Evolutionary conservation across 1,140 invertebrate species (phyloP), one percentile per base, ranked within the genome.

Genomic region (Drosophila nannoptera): DNA sequence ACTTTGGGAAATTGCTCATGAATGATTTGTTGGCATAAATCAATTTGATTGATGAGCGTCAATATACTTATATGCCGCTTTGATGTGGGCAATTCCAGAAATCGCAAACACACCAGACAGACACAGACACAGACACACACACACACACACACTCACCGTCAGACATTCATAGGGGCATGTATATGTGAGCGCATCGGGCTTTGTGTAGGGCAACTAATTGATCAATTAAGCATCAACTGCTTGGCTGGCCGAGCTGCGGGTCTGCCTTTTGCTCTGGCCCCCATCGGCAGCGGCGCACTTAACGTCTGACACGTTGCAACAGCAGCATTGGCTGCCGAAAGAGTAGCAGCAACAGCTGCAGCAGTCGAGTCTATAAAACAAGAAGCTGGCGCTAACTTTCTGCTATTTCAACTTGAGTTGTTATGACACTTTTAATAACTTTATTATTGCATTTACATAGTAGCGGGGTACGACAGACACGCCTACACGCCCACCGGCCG

Each of bases 341-440:
- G n/a, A 46, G 9, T 45, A 48, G 9, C 61, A 65, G 4, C 43
- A 33, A 29, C 32, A 38, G 46, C 45, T 52, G 33, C 42, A 65
- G 59, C 68, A 60, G 49, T 61, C 48, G 11, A 46, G 60, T 73
- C 70, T 65, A 73, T 82, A 67, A 73, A 77, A 65, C 68, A 73
- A 78, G 63, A 63, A 83, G 74, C 78, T 84, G 69, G 68, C 74
- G 62, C 72, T 86, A 84, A 84, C 60, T 84, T 84, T 84, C 46
- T 73, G 80, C 80, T 86, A 84, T 86, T 84, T 80, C 80, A 84
- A 84, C 77, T 87, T 87, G 87, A 88, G 87, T 88, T 88, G 83
- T 88, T 88, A 88, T 88, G 87, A 88, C 87, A 88, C 87, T 88
- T 88, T 88, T 88, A 88, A 88, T 88, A 88, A 88, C 87, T 88